Conservation (phyloP, 2,888 invertebrate genomes). For the Leistus spinibarbis region DNA sequence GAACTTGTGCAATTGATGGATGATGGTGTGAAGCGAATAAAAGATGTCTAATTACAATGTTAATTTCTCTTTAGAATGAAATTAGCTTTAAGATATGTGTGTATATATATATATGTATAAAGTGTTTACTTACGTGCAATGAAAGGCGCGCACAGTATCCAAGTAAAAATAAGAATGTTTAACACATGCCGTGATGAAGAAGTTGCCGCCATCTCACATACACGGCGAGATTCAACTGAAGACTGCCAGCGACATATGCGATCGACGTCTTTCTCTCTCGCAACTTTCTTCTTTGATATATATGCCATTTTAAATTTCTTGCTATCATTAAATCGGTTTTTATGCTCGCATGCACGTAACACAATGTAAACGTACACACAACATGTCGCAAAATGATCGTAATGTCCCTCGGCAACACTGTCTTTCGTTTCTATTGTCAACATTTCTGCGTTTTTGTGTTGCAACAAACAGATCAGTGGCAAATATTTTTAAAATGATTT, state of each 20-base stretch:
- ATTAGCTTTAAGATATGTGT: slow-evolving; percentile 6
- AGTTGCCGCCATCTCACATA: slow-evolving; percentile 30
- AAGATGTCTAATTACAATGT: neutral
- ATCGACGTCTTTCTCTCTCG: slow-evolving; percentile 5
- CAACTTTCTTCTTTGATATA: slow-evolving; percentile 36
- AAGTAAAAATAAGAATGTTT: slow-evolving; percentile 20
- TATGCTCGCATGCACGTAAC: neutral
- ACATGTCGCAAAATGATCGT: neutral
- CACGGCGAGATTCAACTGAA: slow-evolving; percentile 30
- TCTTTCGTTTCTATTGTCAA: neutral
- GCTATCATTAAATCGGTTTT: slow-evolving; percentile 29
- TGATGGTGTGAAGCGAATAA: neutral
- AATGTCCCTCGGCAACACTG: neutral
- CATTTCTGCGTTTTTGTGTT: neutral
- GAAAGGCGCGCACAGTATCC: slow-evolving; percentile 24
- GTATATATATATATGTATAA: no score
- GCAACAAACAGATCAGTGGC: neutral
- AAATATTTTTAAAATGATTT: no score
- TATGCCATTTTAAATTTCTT: slow-evolving; percentile 36
- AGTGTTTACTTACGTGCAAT: slow-evolving; percentile 22
- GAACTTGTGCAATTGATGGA: neutral
- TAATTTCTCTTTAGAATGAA: slow-evolving; percentile 19
- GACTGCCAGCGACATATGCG: slow-evolving; percentile 19
- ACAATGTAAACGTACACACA: neutral
- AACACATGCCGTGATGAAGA: slow-evolving; percentile 20